These are phyloP conservation scores for Drosophila niveifrons DNA, from an alignment of 2,888 invertebrate genomes.

Conservation along the genomic window DNA sequence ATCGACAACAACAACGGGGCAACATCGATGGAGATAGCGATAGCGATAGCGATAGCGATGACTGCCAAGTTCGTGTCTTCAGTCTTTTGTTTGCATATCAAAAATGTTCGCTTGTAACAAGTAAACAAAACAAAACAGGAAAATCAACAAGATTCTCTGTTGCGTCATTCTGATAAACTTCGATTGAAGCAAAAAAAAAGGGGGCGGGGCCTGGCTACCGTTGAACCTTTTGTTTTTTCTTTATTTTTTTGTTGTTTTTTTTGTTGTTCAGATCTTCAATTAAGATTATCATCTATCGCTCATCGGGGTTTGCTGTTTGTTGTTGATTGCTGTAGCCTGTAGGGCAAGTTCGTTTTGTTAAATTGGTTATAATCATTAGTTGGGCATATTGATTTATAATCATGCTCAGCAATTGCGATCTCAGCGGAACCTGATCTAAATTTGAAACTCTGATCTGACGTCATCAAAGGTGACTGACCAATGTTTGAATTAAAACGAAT, in stretches of 20 bases:
- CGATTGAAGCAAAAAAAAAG: background rate
- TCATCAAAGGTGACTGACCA: conserved; percentile 49
- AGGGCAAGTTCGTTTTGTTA: conserved; percentile 36
- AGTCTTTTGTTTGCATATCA: conserved; percentile 65
- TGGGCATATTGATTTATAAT: conserved; percentile 35
- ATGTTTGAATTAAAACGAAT: background rate
- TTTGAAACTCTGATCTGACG: conserved; percentile 27
- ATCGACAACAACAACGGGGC: conserved; percentile 17
- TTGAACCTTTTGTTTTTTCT: conserved; percentile 10
- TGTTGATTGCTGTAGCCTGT: conserved; percentile 17
- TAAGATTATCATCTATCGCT: conserved; percentile 36
- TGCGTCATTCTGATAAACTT: conserved; percentile 22
- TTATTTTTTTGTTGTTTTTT: too few relatives aligned
- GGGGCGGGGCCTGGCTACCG: conserved; percentile 26
- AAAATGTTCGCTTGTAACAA: conserved; percentile 15
- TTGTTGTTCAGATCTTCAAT: conserved; percentile 33
- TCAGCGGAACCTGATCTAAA: conserved; percentile 39
- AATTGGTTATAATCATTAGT: conserved; percentile 22
- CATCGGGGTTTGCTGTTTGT: background rate
- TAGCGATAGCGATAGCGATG: background rate
- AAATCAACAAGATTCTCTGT: conserved; percentile 20
- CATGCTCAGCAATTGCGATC: conserved; percentile 37
- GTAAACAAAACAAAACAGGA: conserved; percentile 1
- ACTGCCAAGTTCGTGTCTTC: conserved; percentile 57
- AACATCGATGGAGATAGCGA: conserved; percentile 13